Percentiles rank a stretch among this genome's conserved stretches.
Conservation (phyloP, 2,797 vertebrate genomes). For the Anguilla obscura region DNA sequence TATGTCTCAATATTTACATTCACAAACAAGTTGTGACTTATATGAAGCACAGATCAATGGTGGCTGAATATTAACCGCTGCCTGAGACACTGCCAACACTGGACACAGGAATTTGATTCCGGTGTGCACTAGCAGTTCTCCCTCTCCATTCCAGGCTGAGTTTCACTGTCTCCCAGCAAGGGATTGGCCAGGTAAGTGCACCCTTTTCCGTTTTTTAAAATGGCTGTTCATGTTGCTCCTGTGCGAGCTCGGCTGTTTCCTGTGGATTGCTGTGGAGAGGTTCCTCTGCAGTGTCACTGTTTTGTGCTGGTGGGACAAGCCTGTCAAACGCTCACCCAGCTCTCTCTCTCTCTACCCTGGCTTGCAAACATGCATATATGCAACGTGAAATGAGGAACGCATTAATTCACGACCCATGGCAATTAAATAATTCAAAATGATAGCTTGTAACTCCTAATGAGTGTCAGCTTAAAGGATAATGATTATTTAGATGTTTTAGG, state of each 20-base stretch:
- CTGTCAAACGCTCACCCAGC: neutral
- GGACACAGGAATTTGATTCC: slow-evolving; percentile 50
- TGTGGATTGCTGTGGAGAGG: neutral
- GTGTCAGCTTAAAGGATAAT: slow-evolving; percentile 7
- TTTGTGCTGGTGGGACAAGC: neutral
- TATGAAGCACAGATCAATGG: slow-evolving; percentile 45
- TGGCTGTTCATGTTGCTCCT: slow-evolving; percentile 5
- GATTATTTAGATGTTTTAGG: neutral
- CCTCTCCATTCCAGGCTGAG: slow-evolving; percentile 41
- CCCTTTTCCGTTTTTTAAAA: slow-evolving; percentile 28
- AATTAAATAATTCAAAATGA: neutral
- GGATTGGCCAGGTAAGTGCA: slow-evolving; percentile 63
- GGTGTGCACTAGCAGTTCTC: slow-evolving; percentile 48
- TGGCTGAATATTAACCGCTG: slow-evolving; percentile 69
- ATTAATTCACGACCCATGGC: slow-evolving; percentile 3
- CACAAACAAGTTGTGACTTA: slow-evolving; percentile 50
- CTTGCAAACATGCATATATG: neutral
- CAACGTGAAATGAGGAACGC: neutral
- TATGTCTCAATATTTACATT: slow-evolving; percentile 72
- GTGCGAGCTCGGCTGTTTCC: neutral
- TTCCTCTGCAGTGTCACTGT: neutral
- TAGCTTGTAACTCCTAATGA: neutral
- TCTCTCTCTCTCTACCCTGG: neutral
- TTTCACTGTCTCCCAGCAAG: slow-evolving; percentile 44
- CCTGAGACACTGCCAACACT: slow-evolving; percentile 47